Percentiles rank a stretch among this genome's conserved stretches.
Evolutionary conservation across 2,888 invertebrate species (phyloP).

Genomic region (Troides helena): DNA sequence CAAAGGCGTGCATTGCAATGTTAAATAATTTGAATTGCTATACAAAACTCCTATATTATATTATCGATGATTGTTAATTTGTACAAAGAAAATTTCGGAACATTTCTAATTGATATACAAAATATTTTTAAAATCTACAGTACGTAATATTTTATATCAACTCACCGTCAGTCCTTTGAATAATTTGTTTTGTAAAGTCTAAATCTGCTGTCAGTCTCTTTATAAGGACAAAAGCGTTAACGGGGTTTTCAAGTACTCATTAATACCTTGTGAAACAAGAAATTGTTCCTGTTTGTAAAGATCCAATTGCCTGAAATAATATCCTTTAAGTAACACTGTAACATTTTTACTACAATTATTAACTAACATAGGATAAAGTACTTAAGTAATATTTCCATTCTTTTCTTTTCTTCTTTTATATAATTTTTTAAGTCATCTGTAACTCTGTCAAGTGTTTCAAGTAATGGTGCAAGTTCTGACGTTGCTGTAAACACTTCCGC

Average conservation of each 20-base stretch:
- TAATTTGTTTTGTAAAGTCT: conserved; percentile 88
- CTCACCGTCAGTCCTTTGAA: conserved; percentile 67
- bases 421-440: conserved; percentile 92
- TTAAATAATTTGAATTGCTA: neutral
- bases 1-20: neutral
- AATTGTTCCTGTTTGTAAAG: conserved; percentile 88
- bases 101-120: neutral
- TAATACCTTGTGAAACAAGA: conserved; percentile 84
- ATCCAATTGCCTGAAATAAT: conserved; percentile 81
- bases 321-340: neutral
- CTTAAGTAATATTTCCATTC: conserved; percentile 88
- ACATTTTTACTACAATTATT: neutral
- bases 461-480: conserved; percentile 94
- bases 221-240: conserved; percentile 96
- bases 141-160: neutral
- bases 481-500: conserved; percentile 95
- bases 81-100: neutral
- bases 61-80: neutral
- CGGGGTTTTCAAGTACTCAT: conserved; percentile 92
- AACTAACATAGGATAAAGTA: conserved; percentile 58
- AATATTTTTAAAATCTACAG: too few species aligned
- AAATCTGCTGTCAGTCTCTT: conserved; percentile 96
- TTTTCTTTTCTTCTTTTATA: conserved; percentile 89
- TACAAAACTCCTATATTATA: neutral
- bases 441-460: conserved; percentile 93